These are phyloP conservation scores for Phlogophora meticulosa DNA, from an alignment of 2,888 invertebrate species.

Conservation along the genomic window DNA sequence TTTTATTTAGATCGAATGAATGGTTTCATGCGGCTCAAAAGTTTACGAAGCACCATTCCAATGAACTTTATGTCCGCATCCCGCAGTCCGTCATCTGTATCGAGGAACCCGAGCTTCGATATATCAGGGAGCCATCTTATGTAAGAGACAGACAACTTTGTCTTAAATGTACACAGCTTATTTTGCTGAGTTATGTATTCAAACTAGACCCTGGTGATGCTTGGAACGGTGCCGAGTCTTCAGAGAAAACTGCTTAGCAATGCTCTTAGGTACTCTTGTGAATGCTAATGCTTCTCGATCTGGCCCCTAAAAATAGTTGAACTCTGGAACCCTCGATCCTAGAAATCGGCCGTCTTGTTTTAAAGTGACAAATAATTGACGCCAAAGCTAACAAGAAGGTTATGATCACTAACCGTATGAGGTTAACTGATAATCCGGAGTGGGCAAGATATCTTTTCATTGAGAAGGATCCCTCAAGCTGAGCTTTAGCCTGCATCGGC, in stretches of 20 bases:
- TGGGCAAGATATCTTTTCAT: too few relatives aligned
- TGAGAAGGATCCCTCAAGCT: too few relatives aligned
- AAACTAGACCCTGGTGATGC: slow-evolving; percentile 8
- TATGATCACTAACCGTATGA: too few relatives aligned
- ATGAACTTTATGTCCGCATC: slow-evolving; percentile 35
- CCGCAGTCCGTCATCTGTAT: slow-evolving; percentile 40
- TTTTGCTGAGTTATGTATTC: slow-evolving; percentile 19
- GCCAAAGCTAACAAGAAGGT: too few relatives aligned
- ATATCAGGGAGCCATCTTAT: slow-evolving; percentile 25
- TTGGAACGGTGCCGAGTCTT: slow-evolving; percentile 49
- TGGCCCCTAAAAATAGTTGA: background rate
- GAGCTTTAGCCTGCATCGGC: too few relatives aligned
- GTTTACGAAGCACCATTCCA: slow-evolving; percentile 38
- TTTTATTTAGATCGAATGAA: slow-evolving; percentile 37
- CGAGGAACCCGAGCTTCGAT: slow-evolving; percentile 8
- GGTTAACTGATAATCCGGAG: too few relatives aligned
- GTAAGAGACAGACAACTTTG: slow-evolving; percentile 10
- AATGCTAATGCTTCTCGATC: background rate
- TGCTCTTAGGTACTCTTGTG: background rate
- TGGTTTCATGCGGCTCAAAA: slow-evolving; percentile 29
- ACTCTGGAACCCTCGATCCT: too few relatives aligned
- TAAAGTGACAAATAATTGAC: too few relatives aligned
- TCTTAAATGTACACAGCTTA: slow-evolving; percentile 2
- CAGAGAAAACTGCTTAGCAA: slow-evolving; percentile 9
- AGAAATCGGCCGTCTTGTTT: too few relatives aligned